Evolutionary conservation across 2,888 invertebrate genomes (phyloP).

Genomic region (Sturmia bella): DNA sequence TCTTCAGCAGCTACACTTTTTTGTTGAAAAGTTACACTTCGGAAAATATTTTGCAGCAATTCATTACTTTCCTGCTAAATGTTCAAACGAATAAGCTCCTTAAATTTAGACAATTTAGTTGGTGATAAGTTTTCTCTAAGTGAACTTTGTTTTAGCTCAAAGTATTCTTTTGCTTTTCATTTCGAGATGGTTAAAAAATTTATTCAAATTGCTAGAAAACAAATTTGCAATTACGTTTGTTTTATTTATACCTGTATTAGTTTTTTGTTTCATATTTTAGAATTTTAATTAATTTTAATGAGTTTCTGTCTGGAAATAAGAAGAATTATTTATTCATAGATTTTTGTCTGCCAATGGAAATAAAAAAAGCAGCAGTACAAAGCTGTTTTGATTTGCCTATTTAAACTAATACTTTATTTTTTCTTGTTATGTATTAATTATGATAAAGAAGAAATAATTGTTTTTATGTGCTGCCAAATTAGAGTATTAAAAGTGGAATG

Average conservation of each 20-base stretch:
- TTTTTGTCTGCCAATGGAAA: constrained; percentile 39
- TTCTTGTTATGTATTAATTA: constrained; percentile 1
- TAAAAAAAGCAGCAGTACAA: not conserved
- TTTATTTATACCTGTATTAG: constrained; percentile 27
- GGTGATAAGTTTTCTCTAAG: not conserved
- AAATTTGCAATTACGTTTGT: constrained; percentile 56
- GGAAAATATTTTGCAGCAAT: constrained; percentile 17
- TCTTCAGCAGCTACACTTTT: constrained; percentile 19
- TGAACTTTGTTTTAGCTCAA: constrained; percentile 15
- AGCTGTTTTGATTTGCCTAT: too few relatives aligned
- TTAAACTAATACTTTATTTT: not conserved
- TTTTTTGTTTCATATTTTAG: constrained; percentile 26
- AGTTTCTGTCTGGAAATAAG: constrained; percentile 54
- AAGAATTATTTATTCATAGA: constrained; percentile 56
- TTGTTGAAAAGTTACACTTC: constrained; percentile 29
- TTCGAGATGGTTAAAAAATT: not conserved
- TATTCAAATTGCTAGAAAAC: constrained; percentile 49
- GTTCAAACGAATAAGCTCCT: not conserved
- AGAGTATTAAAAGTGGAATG: constrained; percentile 36
- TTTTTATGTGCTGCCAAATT: constrained; percentile 15
- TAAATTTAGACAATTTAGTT: not conserved
- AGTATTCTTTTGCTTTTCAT: constrained; percentile 1
- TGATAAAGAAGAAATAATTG: constrained; percentile 14
- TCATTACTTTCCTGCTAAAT: not conserved
- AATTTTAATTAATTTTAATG: constrained; percentile 68